Evolutionary conservation across 2,797 vertebrate genomes (phyloP).

Genomic region (Clarias pachynema): DNA sequence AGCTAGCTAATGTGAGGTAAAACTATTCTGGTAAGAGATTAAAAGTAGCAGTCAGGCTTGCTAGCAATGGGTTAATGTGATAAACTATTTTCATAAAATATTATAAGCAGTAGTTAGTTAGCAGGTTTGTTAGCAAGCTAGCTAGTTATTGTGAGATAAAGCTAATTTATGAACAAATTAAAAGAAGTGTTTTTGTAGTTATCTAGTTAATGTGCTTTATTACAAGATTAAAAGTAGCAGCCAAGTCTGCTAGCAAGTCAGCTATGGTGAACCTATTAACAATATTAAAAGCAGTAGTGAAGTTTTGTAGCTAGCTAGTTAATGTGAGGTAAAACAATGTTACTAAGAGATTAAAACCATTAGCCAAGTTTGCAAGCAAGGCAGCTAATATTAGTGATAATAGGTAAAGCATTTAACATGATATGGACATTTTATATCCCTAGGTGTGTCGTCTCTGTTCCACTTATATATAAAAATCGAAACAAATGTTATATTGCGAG

Average conservation of each 20-base stretch:
- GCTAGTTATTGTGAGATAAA: background rate
- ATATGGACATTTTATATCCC: conserved; percentile 18
- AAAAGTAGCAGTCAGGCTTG: background rate
- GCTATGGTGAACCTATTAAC: background rate
- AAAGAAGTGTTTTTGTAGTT: background rate
- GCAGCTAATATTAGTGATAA: conserved; percentile 26
- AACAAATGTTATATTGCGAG: conserved; percentile 43
- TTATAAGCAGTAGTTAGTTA: background rate
- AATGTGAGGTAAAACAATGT: background rate
- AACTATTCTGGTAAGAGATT: background rate
- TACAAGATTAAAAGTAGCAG: background rate
- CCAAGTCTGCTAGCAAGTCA: background rate
- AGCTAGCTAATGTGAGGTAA: background rate
- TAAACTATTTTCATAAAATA: background rate
- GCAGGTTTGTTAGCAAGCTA: background rate
- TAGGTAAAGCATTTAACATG: conserved; percentile 13
- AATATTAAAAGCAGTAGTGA: background rate
- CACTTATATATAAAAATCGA: conserved; percentile 34
- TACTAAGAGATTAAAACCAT: background rate
- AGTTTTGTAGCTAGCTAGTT: background rate
- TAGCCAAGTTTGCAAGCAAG: background rate
- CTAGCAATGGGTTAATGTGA: background rate
- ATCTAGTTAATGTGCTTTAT: background rate
- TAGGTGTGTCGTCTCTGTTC: conserved; percentile 23
- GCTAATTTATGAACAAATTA: background rate